phyloP scores from a whole-genome alignment of 2,113 vertebrate species.

The Salvelinus namaycush region DNA sequence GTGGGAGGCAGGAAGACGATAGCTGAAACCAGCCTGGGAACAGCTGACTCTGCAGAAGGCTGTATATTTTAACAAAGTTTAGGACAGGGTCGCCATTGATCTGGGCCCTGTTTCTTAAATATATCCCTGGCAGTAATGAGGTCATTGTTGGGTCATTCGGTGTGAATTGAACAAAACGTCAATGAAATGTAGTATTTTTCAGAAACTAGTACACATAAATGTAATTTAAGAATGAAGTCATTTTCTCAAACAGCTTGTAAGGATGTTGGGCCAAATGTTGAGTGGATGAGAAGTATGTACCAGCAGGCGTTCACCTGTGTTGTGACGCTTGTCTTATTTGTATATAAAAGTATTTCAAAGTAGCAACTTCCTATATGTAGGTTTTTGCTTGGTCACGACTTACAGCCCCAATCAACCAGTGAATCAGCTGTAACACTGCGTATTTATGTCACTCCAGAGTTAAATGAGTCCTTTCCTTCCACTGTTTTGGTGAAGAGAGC shows the following conservation, averaged over 20 bases:
- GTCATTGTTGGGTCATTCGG: neutral
- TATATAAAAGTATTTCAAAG: neutral
- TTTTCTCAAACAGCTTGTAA: too few species aligned
- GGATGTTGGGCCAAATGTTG: too few species aligned
- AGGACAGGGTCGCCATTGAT: neutral
- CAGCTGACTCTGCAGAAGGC: neutral
- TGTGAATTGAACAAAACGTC: neutral
- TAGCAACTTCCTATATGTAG: neutral
- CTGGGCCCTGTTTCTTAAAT: neutral
- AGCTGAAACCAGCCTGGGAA: neutral
- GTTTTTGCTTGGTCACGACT: neutral
- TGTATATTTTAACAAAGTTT: conserved; percentile 3
- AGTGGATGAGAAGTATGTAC: too few species aligned
- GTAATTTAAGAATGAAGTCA: neutral
- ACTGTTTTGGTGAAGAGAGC: neutral
- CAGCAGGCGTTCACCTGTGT: too few species aligned
- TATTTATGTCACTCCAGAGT: neutral
- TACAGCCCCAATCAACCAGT: too few species aligned
- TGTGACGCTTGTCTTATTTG: too few species aligned
- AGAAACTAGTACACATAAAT: neutral
- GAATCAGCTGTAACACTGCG: neutral
- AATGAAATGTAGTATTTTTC: neutral
- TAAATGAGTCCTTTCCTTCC: neutral
- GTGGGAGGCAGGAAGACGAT: neutral
- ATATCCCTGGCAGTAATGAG: neutral